Percentiles rank a stretch among this genome's conserved stretches.
These are phyloP conservation scores for Rafetus swinhoei DNA, from an alignment of 2,113 vertebrate genomes.

Conservation along the genomic window DNA sequence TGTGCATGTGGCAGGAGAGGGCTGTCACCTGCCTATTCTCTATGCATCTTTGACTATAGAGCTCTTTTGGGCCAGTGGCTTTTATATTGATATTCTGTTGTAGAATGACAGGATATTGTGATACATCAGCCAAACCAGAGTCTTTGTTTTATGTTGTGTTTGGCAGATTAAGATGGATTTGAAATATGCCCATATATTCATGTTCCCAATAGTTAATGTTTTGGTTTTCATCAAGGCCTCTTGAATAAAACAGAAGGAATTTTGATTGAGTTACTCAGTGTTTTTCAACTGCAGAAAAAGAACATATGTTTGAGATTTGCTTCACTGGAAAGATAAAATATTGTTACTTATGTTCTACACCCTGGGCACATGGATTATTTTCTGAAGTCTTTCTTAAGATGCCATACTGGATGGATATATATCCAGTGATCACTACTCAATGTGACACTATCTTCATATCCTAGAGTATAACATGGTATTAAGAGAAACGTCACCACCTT, in stretches of 20 bases:
- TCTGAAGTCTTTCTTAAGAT: background rate
- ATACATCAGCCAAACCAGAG: constrained; percentile 9
- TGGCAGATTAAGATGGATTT: constrained; percentile 16
- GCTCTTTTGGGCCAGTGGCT: constrained; percentile 13
- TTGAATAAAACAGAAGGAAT: background rate
- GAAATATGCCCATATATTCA: constrained; percentile 8
- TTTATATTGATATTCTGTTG: background rate
- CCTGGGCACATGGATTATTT: background rate
- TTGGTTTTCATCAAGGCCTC: background rate
- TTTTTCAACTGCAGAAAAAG: background rate
- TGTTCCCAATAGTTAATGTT: background rate
- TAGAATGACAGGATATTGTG: constrained; percentile 1
- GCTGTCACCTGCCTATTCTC: background rate
- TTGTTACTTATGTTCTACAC: background rate
- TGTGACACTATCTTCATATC: background rate
- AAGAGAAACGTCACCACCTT: background rate
- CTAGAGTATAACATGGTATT: background rate
- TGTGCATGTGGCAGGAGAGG: background rate
- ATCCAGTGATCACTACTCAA: background rate
- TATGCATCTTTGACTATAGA: constrained; percentile 6
- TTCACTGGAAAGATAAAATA: background rate
- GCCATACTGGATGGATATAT: background rate
- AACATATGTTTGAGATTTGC: background rate
- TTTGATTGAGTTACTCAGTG: constrained; percentile 23
- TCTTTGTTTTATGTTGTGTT: constrained; percentile 3